Percentiles rank a stretch among this genome's conserved stretches.
Evolutionary conservation across 92 coral and sea anemone genomes (phyloP).

Genomic region (Umimayanthus chanpuru): DNA sequence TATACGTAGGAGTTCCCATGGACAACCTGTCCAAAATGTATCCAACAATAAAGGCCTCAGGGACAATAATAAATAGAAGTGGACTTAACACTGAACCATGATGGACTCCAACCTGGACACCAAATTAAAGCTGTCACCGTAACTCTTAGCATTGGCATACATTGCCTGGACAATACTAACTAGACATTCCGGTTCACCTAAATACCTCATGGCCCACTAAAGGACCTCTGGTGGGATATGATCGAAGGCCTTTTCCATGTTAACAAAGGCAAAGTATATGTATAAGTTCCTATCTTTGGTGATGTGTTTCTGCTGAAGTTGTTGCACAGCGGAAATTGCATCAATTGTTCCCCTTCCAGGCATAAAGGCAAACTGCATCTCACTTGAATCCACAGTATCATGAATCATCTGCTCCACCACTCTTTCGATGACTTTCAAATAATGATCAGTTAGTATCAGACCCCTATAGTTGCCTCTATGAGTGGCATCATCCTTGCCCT

Average conservation of each 20-base stretch:
- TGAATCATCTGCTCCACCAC: background rate
- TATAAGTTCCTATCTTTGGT: no score
- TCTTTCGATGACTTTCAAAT: slow-evolving; percentile 32
- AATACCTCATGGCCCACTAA: no score
- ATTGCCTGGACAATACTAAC: no score
- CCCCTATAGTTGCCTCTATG: slow-evolving; percentile 42
- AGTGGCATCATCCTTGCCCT: slow-evolving; percentile 47
- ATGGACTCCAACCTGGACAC: background rate
- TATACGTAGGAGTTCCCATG: background rate
- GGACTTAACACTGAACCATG: background rate
- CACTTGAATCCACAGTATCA: no score
- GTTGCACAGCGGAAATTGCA: no score
- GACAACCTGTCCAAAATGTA: background rate
- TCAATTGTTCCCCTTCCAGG: no score
- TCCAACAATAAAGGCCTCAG: background rate
- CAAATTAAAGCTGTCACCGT: no score
- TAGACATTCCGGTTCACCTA: no score
- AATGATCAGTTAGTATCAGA: slow-evolving; percentile 17
- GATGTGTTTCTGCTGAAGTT: no score
- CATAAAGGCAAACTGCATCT: no score
- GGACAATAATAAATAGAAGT: background rate
- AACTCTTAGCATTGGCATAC: no score
- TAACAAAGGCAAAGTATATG: no score
- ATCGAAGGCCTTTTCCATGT: background rate
- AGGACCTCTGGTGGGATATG: background rate